Evolutionary conservation across 2,113 vertebrate species (phyloP), one percentile per base, ranked within the genome.

Genomic region (Scortum barcoo): DNA sequence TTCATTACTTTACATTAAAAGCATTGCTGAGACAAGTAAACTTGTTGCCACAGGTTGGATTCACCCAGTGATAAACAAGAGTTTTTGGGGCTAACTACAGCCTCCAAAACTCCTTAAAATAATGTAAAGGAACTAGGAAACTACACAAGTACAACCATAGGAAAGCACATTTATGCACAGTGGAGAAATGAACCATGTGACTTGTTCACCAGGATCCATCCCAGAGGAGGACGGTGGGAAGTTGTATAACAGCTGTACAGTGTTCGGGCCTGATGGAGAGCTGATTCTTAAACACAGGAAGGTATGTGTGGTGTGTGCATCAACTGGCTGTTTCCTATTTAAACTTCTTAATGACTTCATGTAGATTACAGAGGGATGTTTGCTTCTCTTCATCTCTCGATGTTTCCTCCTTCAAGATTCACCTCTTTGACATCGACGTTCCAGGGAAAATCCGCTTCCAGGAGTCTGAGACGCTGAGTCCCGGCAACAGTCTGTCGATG

Each of bases 371-470:
- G 46, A 9, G 28, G 28, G 22, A 67, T 2, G 0, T 36, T 12
- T 0, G 7, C 14, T 11, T 17, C 19, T 57, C 51, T n/a, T 58
- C n/a, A 16, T 17, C 26, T 50, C 2, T 14, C 10, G 5, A 54
- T 84, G 5, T 81, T 86, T 83, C 19, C 33, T 69, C n/a, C 44
- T 44, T 70, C 40, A 92, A 99, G 98, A 97, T 99, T 85, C 98
- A 99, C 91, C 96, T 99, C 65, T 99, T 99, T 93, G 97, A 99
- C 91, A 99, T 99, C 72, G 90, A 99, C 71, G 92, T 99, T 82
- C 98, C 98, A 5, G 97, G 98, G 72, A 99, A 97, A 92, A 99
- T 99, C 84, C 90, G 95, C 75, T 99, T 99, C 95, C 98, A 97
- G 91, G 98, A 99, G 89, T 99, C 98, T 1, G 95, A 98, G 95